A percentile compares a stretch with the other conserved stretches of the same genome.
These are phyloP conservation scores for Teleopsis dalmanni DNA, from an alignment of 1,140 invertebrate genomes.

Conservation along the genomic window DNA sequence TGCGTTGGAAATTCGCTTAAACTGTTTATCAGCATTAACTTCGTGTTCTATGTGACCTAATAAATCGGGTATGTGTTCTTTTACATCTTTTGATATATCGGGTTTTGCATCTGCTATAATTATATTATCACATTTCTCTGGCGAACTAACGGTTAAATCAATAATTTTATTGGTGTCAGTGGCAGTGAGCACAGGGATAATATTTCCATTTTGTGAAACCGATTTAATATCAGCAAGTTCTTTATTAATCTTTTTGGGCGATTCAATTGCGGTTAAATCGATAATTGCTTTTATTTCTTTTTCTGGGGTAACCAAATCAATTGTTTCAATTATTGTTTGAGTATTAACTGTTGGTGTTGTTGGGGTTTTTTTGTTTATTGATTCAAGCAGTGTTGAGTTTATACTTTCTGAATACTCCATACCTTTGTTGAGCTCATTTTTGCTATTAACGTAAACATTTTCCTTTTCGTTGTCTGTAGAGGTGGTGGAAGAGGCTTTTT, in stretches of 20 bases:
- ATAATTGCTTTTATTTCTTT: constrained; percentile 30
- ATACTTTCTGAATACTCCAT: constrained; percentile 41
- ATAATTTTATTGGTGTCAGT: constrained; percentile 38
- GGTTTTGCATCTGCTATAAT: constrained; percentile 19
- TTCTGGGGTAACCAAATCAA: constrained; percentile 39
- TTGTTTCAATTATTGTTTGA: constrained; percentile 31
- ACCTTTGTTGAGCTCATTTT: constrained; percentile 42
- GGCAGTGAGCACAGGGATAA: neutral
- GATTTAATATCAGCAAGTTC: constrained; percentile 7
- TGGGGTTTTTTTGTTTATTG: constrained; percentile 26
- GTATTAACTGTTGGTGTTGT: constrained; percentile 32
- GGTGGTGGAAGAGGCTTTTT: constrained; percentile 32
- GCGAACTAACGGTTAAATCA: constrained; percentile 21
- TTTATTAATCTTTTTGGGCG: constrained; percentile 14
- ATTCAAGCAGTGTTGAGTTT: constrained; percentile 35
- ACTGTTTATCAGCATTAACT: constrained; percentile 11
- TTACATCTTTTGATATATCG: constrained; percentile 37
- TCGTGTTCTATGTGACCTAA: constrained; percentile 31
- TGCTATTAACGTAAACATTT: constrained; percentile 39
- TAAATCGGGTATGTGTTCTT: constrained; percentile 37
- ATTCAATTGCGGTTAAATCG: constrained; percentile 28
- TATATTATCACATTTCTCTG: constrained; percentile 8
- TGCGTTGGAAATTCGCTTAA: no score
- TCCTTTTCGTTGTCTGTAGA: constrained; percentile 42
- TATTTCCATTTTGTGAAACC: constrained; percentile 4